Base-by-base conservation (phyloP, 2,113 vertebrate genomes). In the Nyctibius bracteatus region DNA sequence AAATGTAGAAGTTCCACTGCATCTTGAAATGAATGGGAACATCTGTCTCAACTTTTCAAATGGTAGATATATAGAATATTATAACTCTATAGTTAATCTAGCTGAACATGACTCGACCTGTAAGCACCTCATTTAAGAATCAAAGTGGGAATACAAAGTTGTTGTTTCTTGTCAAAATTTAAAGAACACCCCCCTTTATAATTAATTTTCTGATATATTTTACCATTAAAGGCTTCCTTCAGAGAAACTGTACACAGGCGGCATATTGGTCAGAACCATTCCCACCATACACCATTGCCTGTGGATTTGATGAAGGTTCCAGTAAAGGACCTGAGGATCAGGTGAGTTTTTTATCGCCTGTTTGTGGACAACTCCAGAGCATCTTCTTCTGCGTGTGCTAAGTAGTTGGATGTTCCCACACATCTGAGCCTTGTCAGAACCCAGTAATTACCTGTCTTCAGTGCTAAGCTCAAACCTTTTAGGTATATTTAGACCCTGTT, bases 231-330 rank as follows among this genome's bases (percentile, higher is more conserved):
- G 98, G 94, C 51, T 84, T 97, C 44, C 97, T 98, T n/a, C 96
- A 89, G 46, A 94, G 98, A 84, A 98, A 97, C 49, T 98, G 98
- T 4, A 98, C 97, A 3, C 77, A 30, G 16, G 78, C 90, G 23
- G 95, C 77, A 27, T 51, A 97, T 35, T 98, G 98, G 98, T 98
- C 97, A 39, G 35, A 97, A 27, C 84, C 95, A 0, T 98, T 87
- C 57, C 94, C 97, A 41, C 91, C 97, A 0, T 98, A 98, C 82
- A 86, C 92, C 4, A 14, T 95, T 43, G 98, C 71, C 78, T 98
- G 98, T 74, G 96, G 96, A 23, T 96, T 97, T 71, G 97, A 97
- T 82, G 97, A 96, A 43, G 88, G 88, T 10, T 80, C 75, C 59
- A 97, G 94, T 11, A 96, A 94, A 83, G 97, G 90, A 6, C 84